Evolutionary conservation across 2,888 invertebrate species (phyloP), one percentile per base, ranked within the genome.

Genomic region (Melinaea marsaeus): DNA sequence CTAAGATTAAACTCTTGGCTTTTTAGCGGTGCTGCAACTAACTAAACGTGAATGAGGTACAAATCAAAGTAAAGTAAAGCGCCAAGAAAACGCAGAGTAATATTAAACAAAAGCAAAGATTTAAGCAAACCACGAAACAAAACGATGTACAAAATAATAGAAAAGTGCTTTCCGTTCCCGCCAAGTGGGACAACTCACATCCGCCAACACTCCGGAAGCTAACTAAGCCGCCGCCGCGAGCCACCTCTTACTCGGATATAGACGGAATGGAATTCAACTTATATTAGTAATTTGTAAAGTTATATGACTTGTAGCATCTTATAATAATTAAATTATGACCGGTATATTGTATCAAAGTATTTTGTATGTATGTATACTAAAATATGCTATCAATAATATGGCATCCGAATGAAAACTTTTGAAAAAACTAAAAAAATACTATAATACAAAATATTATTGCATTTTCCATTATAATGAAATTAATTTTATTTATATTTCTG

Each of bases 131-230:
- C 22, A 22, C 22, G 22, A 22, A 22, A 22, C 70, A 69, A 66
- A 68, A 69, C 61, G 62, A 69, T 79, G 78, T 75, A 79, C 79
- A 75, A 79, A 81, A 83, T 85, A 82, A 84, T 79, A 76, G 79
- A 79, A 81, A 83, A 79, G 79, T 77, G 71, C 80, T 80, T 79
- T 77, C 73, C 76, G 77, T 78, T 79, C 76, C 76, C 22, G 22
- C 22, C 78, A 77, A 84, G 84, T 83, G 83, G 84, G 84, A 81
- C 81, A 80, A 79, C 79, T 79, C 80, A 74, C 81, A 75, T 86
- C 85, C 85, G 81, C 85, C 85, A 81, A 71, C 79, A 81, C 79
- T 75, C 75, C 83, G 87, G 87, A 86, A 85, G 85, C 84, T 86
- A 86, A 86, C 86, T 86, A 85, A 85, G 74, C 79, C 60, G 67